Conservation (phyloP, 1,140 invertebrate species). For the Pogonognathellus flavescens region DNA sequence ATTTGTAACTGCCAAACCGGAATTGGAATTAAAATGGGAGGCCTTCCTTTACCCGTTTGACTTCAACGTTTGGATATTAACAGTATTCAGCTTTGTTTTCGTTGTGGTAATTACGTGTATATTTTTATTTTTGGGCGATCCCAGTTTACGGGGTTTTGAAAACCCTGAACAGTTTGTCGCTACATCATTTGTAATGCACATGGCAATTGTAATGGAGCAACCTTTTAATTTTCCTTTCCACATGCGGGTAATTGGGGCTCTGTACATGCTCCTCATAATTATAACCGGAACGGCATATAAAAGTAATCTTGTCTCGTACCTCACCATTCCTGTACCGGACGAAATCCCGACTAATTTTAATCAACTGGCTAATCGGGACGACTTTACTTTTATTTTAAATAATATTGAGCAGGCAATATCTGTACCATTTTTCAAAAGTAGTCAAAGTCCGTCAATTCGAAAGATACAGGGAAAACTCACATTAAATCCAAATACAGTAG, state of each 20-base stretch:
- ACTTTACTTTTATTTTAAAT: conserved; percentile 39
- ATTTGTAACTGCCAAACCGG: not conserved
- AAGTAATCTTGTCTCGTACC: conserved; percentile 46
- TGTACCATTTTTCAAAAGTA: not conserved
- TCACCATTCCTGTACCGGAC: conserved; percentile 12
- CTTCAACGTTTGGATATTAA: not conserved
- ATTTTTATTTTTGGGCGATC: no score
- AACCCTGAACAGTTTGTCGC: not conserved
- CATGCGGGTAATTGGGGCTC: not conserved
- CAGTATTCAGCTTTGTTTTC: not conserved
- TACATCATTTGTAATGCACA: not conserved
- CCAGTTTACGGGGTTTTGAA: no score
- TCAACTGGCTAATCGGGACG: not conserved
- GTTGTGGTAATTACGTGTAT: no score
- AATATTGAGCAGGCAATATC: not conserved
- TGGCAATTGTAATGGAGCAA: not conserved
- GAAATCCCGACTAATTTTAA: conserved; percentile 37
- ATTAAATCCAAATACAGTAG: not conserved
- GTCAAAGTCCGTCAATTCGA: not conserved
- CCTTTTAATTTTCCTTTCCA: not conserved
- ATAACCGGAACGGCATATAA: conserved; percentile 51
- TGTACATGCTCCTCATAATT: conserved; percentile 41
- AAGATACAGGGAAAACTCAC: not conserved
- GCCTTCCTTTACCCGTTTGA: not conserved
- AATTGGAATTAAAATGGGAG: not conserved